Percentiles rank a stretch among this genome's conserved stretches.
Evolutionary conservation across 2,797 vertebrate species (phyloP).

Genomic region (Cuculus canorus): DNA sequence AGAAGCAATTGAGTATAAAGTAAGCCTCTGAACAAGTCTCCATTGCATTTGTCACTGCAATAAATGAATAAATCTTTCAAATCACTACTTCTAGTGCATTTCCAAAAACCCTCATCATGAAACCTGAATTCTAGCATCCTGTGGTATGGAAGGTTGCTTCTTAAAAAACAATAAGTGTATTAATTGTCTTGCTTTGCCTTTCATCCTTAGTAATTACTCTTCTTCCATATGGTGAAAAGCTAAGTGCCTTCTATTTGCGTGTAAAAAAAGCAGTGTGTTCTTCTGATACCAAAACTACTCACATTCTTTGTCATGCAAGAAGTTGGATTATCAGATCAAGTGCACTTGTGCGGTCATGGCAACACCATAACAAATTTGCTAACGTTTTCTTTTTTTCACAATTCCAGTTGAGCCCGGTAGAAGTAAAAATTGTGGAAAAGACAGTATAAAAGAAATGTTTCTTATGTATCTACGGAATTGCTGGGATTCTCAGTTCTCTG

Average conservation of each 20-base stretch:
- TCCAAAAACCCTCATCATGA: neutral
- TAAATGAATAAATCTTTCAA: constrained; percentile 44
- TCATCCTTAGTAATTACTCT: constrained; percentile 60
- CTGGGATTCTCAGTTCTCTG: neutral
- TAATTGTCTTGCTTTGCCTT: constrained; percentile 49
- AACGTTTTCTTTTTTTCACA: neutral
- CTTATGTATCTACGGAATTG: neutral
- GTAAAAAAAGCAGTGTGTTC: constrained; percentile 30
- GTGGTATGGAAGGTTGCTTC: neutral
- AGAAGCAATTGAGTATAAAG: constrained; percentile 63
- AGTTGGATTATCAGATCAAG: constrained; percentile 23
- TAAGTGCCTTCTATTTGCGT: neutral
- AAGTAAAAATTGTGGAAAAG: neutral
- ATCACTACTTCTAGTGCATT: constrained; percentile 3
- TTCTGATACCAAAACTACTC: constrained; percentile 31
- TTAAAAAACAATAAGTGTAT: constrained; percentile 28
- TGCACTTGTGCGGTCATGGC: neutral
- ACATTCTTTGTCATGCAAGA: constrained; percentile 24
- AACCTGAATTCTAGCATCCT: constrained; percentile 21
- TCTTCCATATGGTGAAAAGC: constrained; percentile 49
- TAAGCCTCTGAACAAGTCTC: constrained; percentile 52
- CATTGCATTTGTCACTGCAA: constrained; percentile 57
- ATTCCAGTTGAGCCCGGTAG: neutral
- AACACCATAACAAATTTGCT: neutral
- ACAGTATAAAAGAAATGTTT: neutral